phyloP scores from a whole-genome alignment of 1,140 invertebrate species.

The Steinernema khuongi region DNA sequence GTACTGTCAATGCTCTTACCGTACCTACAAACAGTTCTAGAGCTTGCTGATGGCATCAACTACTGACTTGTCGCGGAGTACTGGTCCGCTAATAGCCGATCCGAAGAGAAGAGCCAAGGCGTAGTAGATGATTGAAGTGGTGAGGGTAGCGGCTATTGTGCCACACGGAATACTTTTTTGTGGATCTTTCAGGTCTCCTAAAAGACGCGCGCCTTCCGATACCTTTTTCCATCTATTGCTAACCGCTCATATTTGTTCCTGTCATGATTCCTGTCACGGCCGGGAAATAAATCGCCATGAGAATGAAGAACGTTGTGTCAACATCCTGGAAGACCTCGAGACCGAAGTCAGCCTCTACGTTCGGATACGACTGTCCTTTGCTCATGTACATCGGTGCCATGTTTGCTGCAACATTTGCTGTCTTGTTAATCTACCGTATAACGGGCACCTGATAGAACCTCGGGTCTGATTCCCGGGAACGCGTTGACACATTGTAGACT shows the following conservation, averaged over 20 bases:
- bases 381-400: conserved; percentile 47
- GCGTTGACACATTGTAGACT: conserved; percentile 44
- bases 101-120: conserved; percentile 86
- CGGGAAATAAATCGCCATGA: conserved; percentile 98
- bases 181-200: conserved; percentile 88
- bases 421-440: conserved; percentile 18
- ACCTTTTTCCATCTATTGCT: no score
- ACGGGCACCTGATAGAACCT: conserved; percentile 23
- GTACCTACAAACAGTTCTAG: conserved; percentile 41
- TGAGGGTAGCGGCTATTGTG: conserved; percentile 91
- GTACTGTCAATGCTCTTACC: conserved; percentile 65
- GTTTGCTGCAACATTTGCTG: conserved; percentile 35
- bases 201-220: no score
- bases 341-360: conserved; percentile 37
- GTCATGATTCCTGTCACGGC: conserved; percentile 72
- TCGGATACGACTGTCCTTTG: conserved; percentile 42
- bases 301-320: conserved; percentile 86
- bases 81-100: conserved; percentile 83
- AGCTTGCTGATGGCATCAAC: neutral
- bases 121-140: conserved; percentile 86
- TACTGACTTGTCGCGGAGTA: conserved; percentile 86
- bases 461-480: conserved; percentile 42
- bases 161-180: conserved; percentile 84
- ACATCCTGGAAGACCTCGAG: conserved; percentile 78
- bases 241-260: conserved; percentile 56